Evolutionary conservation across 2,888 invertebrate genomes (phyloP), one percentile per base, ranked within the genome.

Genomic region (Disparrhopalites patrizii): DNA sequence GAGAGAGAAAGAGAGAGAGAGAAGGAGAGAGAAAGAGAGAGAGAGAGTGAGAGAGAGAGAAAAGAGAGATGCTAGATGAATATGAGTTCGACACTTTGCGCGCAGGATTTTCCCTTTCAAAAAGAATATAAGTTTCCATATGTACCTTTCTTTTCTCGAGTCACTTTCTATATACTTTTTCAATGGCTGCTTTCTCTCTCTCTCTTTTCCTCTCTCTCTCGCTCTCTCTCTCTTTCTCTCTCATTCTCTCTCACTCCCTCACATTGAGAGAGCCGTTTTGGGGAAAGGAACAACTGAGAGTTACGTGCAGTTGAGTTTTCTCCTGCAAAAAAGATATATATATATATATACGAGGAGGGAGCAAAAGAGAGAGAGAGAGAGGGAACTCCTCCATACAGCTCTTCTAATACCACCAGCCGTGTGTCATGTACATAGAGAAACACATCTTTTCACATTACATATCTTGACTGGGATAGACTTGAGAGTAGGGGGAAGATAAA

Each of bases 81-180:
- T 64, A 64, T 63, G 64, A 64, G 64, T 56, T 64, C 56, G 56
- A 64, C 64, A 64, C 64, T 64, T 56, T 47, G 55, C 56, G 64
- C 64, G 64, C 64, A 64, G 64, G 56, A 64, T 55, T 62, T 62
- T 62, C 54, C n/a, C 62, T 64, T 64, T 64, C 64, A 64, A 64
- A 62, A 64, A 64, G 64, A 64, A 64, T 56, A 64, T 64, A 64
- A 55, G 20, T 55, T 62, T 54, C 62, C 55, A 54, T 61, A 61
- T 61, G 61, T 61, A 61, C 51, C 23, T 23, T 4, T 52, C 51
- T 18, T 52, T n/a, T 61, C 18, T 54, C 27, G 15, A 61, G 50
- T 61, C 51, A 61, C 61, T 52, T 61, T 57, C n/a, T n/a, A n/a
- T n/a, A 57, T 57, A 57, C 25, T 51, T 61, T 60, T 60, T 50